Evolutionary conservation across 2,113 vertebrate species (phyloP), one percentile per base, ranked within the genome.

Genomic region (Saimiri boliviensis): DNA sequence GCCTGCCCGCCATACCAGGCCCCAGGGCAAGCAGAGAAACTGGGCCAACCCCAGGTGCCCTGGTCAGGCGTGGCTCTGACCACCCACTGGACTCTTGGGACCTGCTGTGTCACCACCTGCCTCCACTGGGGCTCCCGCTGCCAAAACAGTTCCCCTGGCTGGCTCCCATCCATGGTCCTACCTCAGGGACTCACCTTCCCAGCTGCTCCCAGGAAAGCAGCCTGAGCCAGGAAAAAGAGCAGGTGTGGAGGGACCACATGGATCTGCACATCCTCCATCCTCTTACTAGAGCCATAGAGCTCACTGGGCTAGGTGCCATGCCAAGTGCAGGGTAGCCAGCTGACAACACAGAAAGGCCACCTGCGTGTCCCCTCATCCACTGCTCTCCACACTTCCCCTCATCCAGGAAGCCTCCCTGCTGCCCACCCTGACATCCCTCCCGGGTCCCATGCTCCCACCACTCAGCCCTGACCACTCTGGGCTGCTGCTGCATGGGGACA

Each of bases 111-210:
- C 60, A 60, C 89, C 77, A 73, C 95, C 97, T 30, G 0, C 93
- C 73, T 95, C 95, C 85, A 84, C 52, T 79, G 68, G 74, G 42
- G 66, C 66, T 82, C 25, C 45, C 1, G 5, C 73, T 40, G 83
- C 93, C 68, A 96, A 86, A 98, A 97, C 63, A 25, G 97, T 98
- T 97, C 70, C n/a, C 60, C 96, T 27, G 47, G 96, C 21, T 23
- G 25, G 54, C 88, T 80, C 16, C 47, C 92, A 45, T 3, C 4
- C 21, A 30, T 25, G 71, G 71, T 11, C 63, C 79, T 80, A 42
- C 81, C 71, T 88, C 73, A 40, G 47, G 80, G 45, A 35, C 49
- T n/a, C 35, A 14, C 37, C 23, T 3, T 16, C 54, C 0, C 20
- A 49, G 54, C 70, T 71, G 21, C 91, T 58, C 58, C 79, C 11